phyloP scores from a whole-genome alignment of 2,797 vertebrate species.

The Paedocypris micromegethes region DNA sequence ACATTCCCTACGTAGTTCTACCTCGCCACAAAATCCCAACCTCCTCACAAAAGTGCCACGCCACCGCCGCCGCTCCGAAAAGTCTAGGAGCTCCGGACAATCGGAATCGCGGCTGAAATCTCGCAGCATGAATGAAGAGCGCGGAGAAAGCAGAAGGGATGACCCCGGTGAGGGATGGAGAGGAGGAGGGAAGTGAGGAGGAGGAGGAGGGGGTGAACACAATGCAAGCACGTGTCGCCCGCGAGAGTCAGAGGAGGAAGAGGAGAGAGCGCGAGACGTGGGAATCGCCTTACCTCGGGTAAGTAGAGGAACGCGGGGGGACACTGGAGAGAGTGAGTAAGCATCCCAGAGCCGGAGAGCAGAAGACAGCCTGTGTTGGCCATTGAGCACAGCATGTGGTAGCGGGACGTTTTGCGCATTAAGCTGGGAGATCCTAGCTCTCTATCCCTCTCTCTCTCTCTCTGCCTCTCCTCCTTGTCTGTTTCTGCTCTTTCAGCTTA shows the following conservation, averaged over 20 bases:
- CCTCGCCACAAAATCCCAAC: too few relatives aligned
- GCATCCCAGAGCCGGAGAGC: slow-evolving; percentile 87
- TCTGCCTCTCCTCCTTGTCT: slow-evolving; percentile 35
- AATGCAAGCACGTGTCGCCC: slow-evolving; percentile 43
- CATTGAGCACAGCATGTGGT: slow-evolving; percentile 96
- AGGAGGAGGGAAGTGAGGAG: slow-evolving; percentile 32
- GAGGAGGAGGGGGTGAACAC: slow-evolving; percentile 25
- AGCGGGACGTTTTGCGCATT: slow-evolving; percentile 74
- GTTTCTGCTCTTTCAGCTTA: slow-evolving; percentile 41
- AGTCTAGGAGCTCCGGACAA: neutral
- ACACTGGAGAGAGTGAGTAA: slow-evolving; percentile 86
- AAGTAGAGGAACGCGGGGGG: slow-evolving; percentile 91
- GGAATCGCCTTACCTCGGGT: slow-evolving; percentile 84
- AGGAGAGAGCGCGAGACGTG: slow-evolving; percentile 27
- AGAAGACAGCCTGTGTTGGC: slow-evolving; percentile 92
- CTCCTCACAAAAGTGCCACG: too few relatives aligned
- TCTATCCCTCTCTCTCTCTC: slow-evolving; percentile 40
- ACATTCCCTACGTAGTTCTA: too few relatives aligned
- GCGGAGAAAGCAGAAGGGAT: slow-evolving; percentile 24
- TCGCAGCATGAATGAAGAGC: slow-evolving; percentile 22
- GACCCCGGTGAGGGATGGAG: slow-evolving; percentile 38
- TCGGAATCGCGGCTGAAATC: slow-evolving; percentile 1
- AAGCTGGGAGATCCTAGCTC: slow-evolving; percentile 58
- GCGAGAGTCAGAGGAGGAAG: slow-evolving; percentile 27
- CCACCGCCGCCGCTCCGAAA: too few relatives aligned